A percentile compares a stretch with the other conserved stretches of the same genome.
phyloP scores from a whole-genome alignment of 2,113 vertebrate genomes.

The Ochotona curzoniae region DNA sequence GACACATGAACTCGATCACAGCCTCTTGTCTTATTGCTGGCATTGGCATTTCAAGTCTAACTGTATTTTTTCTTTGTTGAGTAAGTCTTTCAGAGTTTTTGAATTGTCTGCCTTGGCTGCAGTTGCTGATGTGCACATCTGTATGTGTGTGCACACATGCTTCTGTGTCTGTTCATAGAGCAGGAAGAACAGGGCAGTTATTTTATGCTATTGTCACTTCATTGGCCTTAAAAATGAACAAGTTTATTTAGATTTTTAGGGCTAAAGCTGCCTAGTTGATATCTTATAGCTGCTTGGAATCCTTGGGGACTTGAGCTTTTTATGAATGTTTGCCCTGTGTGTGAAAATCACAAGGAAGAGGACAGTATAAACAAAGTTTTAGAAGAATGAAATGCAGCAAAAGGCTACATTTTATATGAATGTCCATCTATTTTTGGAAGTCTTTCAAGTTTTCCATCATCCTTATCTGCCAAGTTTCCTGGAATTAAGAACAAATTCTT shows the following conservation, averaged over 20 bases:
- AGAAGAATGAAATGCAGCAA: not conserved
- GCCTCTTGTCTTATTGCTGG: not conserved
- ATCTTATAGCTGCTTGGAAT: conserved; percentile 15
- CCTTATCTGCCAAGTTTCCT: not conserved
- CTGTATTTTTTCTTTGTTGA: not conserved
- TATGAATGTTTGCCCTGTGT: not conserved
- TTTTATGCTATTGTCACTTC: conserved; percentile 21
- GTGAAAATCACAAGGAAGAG: not conserved
- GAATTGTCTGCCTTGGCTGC: not conserved
- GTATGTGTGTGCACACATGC: fast-evolving
- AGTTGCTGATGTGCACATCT: not conserved
- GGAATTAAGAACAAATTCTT: not conserved
- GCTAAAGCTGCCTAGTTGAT: conserved; percentile 44
- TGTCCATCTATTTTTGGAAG: conserved; percentile 2
- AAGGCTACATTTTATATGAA: conserved; percentile 38
- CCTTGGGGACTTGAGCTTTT: conserved; percentile 40
- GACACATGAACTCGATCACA: not conserved
- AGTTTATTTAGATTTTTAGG: conserved; percentile 65
- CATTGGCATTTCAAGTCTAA: not conserved
- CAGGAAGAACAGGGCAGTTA: not conserved
- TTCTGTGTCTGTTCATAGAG: not conserved
- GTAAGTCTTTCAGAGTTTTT: not conserved
- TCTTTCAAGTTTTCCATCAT: not conserved
- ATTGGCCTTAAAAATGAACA: conserved; percentile 53
- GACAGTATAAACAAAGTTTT: not conserved